Base-by-base conservation (phyloP, 2,888 invertebrate species). In the Carabus problematicus region DNA sequence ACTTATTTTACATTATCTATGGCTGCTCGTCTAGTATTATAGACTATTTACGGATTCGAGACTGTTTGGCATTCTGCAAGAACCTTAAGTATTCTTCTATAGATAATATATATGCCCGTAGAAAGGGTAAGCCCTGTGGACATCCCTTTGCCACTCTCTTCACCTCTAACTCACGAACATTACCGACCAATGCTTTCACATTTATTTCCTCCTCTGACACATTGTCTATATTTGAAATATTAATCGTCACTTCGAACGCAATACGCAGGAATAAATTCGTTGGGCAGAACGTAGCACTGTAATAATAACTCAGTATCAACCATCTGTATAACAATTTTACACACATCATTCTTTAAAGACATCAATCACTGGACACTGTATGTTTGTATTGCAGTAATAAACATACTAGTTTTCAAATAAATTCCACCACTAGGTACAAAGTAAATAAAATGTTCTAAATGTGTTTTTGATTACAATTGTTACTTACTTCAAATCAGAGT, bases 401-500 rank as follows among this genome's bases (percentile, higher is more conserved):
- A 29, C 29, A 2, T 29, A 29, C 29, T 29, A 29, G 6, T 29
- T 29, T 29, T 29, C 29, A 29, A 29, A 29, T 29, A 29, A 3
- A 29, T 29, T 6, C n/a, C n/a, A n/a, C n/a, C n/a, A n/a, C n/a
- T n/a, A n/a, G n/a, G n/a, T n/a, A n/a, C n/a, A n/a, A n/a, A n/a
- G n/a, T n/a, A n/a, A 29, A 29, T 29, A 2, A 29, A 29, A 2
- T 29, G 29, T 45, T 2, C 14, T 45, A 12, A 58, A 29, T 29
- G 29, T 29, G 29, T 29, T 29, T 29, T 6, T 29, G 6, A 29
- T 6, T 29, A 64, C 39, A 49, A 52, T 29, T 19, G 14, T 52
- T 18, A 61, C 68, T 63, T 69, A 73, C 73, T 59, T 70, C 47
- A 71, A 71, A 47, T 66, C 43, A 8, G 14, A 8, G 52, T 73